Evolutionary conservation across 92 coral and sea anemone species (phyloP).

Genomic region (Paramuricea clavata): DNA sequence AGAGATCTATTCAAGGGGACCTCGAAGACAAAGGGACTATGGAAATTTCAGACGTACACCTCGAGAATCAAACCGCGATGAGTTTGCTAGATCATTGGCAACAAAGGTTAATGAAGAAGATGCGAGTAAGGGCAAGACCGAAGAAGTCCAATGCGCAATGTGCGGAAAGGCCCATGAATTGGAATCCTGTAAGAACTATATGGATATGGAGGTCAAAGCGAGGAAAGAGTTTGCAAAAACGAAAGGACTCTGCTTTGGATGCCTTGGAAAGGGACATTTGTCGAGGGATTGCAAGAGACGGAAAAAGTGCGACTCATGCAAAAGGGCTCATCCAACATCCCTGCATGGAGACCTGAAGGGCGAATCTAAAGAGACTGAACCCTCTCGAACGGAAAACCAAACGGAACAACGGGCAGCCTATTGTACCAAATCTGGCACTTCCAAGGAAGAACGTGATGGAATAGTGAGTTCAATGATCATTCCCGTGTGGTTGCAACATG

Average conservation of each 20-base stretch:
- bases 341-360: conserved; percentile 67
- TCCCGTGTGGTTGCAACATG: no score
- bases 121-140: background rate
- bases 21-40: conserved; percentile 32
- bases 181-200: conserved; percentile 62
- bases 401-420: no score
- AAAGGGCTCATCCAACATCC: conserved; percentile 63
- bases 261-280: conserved; percentile 65
- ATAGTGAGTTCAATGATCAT: no score
- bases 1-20: conserved; percentile 29
- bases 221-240: conserved; percentile 64
- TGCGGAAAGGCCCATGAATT: conserved; percentile 56
- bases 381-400: no score
- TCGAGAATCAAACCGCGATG: conserved; percentile 14
- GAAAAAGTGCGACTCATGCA: conserved; percentile 55
- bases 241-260: conserved; percentile 70
- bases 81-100: conserved; percentile 43
- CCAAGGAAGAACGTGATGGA: no score
- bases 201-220: conserved; percentile 45
- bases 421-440: no score
- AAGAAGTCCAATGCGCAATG: conserved; percentile 30
- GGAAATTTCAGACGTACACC: conserved; percentile 15
- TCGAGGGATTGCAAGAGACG: conserved; percentile 61
- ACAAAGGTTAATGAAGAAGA: conserved; percentile 9
- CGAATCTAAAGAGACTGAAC: background rate